Percentiles rank a stretch among this genome's conserved stretches.
Conservation (phyloP, 2,888 invertebrate genomes). For the Drosophila affinis region DNA sequence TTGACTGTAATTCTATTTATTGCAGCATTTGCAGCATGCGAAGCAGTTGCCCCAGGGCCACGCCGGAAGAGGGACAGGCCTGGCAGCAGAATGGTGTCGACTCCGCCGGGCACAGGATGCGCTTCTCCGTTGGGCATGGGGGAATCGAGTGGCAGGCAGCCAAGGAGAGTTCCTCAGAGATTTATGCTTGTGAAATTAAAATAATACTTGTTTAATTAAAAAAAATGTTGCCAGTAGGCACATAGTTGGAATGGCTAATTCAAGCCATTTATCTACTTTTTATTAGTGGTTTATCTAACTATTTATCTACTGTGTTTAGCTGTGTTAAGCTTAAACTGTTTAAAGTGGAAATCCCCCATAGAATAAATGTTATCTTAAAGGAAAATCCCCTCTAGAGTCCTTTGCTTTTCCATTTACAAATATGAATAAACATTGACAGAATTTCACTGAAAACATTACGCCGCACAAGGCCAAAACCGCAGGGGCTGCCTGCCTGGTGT, state of each 20-base stretch:
- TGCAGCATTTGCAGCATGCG: constrained; percentile 65
- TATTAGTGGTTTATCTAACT: too few relatives aligned
- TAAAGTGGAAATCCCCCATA: background rate
- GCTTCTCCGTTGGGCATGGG: constrained; percentile 32
- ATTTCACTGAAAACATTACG: background rate
- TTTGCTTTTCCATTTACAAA: background rate
- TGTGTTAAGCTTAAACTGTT: background rate
- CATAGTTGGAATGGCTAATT: background rate
- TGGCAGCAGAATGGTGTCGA: constrained; percentile 3
- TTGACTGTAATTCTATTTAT: constrained; percentile 77
- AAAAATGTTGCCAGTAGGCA: background rate
- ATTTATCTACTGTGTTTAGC: too few relatives aligned
- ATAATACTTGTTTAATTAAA: constrained; percentile 24
- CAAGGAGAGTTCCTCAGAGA: constrained; percentile 10
- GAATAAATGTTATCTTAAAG: background rate
- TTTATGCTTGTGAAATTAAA: constrained; percentile 23
- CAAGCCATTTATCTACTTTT: too few relatives aligned
- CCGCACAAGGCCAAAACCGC: background rate
- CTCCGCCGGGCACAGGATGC: constrained; percentile 11
- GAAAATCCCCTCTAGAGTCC: background rate
- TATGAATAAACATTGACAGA: background rate
- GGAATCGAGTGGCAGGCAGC: constrained; percentile 25
- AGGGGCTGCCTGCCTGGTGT: constrained; percentile 23
- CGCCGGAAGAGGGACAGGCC: constrained; percentile 20
- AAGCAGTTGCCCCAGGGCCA: constrained; percentile 32